A percentile compares a stretch with the other conserved stretches of the same genome.
phyloP scores from a whole-genome alignment of 2,888 invertebrate species.

The Pseudanteris insignis region DNA sequence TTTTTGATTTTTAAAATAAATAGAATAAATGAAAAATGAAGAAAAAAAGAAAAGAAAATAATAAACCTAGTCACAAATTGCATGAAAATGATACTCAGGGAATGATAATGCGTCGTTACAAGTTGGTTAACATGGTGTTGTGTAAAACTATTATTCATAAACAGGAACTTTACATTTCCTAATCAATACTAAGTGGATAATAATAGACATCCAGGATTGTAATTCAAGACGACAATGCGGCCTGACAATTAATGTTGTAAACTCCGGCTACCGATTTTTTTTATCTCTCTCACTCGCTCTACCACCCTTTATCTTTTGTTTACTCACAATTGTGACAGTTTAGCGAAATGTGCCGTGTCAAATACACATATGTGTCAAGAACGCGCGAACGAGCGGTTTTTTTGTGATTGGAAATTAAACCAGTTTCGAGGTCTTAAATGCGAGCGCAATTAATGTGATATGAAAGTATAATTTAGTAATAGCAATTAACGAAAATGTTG shows the following conservation, averaged over 20 bases:
- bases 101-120: constrained; percentile 11
- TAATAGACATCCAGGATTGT: constrained; percentile 10
- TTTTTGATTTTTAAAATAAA: too few relatives aligned
- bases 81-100: constrained; percentile 2
- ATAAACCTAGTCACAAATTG: not conserved
- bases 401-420: too few relatives aligned
- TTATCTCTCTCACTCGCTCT: too few relatives aligned
- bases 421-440: too few relatives aligned
- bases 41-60: not conserved
- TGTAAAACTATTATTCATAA: constrained; percentile 25
- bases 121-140: constrained; percentile 16
- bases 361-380: too few relatives aligned
- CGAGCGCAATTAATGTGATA: too few relatives aligned
- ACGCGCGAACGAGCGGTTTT: too few relatives aligned
- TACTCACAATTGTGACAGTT: not conserved
- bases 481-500: too few relatives aligned
- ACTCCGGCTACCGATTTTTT: too few relatives aligned
- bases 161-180: constrained; percentile 20
- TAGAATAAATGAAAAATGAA: too few relatives aligned
- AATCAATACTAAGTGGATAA: constrained; percentile 23
- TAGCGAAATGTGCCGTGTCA: too few relatives aligned
- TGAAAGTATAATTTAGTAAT: too few relatives aligned
- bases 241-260: not conserved
- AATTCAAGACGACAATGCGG: constrained; percentile 8
- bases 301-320: not conserved